Evolutionary conservation across 2,113 vertebrate species (phyloP), one percentile per base, ranked within the genome.

Genomic region (Antechinus stuartii): DNA sequence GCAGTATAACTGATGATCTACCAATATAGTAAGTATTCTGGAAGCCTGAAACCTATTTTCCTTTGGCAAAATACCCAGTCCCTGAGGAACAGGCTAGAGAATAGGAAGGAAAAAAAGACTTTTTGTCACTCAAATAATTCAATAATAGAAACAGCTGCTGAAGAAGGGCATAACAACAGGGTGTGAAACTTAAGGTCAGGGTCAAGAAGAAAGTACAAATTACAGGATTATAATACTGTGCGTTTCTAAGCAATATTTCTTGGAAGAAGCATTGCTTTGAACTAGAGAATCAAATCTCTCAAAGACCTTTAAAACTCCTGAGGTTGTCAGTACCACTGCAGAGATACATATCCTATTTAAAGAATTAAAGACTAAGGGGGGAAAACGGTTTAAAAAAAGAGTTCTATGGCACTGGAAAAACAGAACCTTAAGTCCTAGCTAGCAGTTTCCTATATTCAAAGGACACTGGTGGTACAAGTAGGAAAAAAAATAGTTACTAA

Each of bases 211-310:
- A 96, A 95, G 57, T 89, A 6, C 92, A 93, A 95, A 93, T 84
- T 54, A 95, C 0, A 95, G 27, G 52, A 91, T 54, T 91, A 92
- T 95, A 96, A 95, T 96, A 92, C 24, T 84, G 46, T 49, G 10
- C 92, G 94, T 94, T 55, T 54, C 4, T 47, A 96, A 89, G 53
- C 93, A 84, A 22, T 54, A 95, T 57, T 68, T 95, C 42, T 97
- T 84, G 91, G 96, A 97, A 94, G 89, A 96, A 97, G 96, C 42
- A 12, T 4, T 95, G 19, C 2, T 47, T 94, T 22, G 93, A 97
- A 54, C 49, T 76, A 91, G n/a, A 95, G 35, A 95, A 96, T 52
- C 30, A 93, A 95, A 92, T 91, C 14, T 97, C 90, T 90, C 46
- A 90, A 95, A 68, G 46, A 49, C 46, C 24, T 90, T 90, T 52